Base-by-base conservation (phyloP, 2,888 invertebrate genomes). In the Corbicula japonica region DNA sequence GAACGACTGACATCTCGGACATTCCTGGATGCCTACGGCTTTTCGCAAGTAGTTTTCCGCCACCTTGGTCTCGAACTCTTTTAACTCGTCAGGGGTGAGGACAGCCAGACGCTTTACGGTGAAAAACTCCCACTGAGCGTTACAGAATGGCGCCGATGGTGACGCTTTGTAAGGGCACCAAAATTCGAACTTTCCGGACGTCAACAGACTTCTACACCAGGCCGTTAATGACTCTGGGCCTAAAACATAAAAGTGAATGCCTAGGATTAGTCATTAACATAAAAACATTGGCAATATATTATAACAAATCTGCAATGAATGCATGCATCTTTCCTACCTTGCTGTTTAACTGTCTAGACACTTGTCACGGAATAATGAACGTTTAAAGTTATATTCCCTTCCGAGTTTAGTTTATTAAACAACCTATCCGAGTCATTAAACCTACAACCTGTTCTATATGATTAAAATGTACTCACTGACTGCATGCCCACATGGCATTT, bases 401-500 rank as follows among this genome's bases (percentile, higher is more conserved):
- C n/a, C n/a, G n/a, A n/a, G n/a, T n/a, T n/a, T n/a, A n/a, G n/a
- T n/a, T n/a, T n/a, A n/a, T n/a, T 41, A 41, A 41, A 41, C 41
- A 41, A 41, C 18, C 18, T 15, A 41, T 12, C 18, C 18, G 41
- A 41, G 10, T 15, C 10, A 41, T 41, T 41, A 10, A 41, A 41
- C 41, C 18, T 41, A 41, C 18, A 41, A 12, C 41, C 41, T 41
- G 41, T 15, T 12, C 12, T 41, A 41, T 15, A 41, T 10, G 10
- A 18, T 4, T n/a, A n/a, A n/a, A n/a, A n/a, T n/a, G n/a, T n/a
- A n/a, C n/a, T n/a, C n/a, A n/a, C n/a, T n/a, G n/a, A 87, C 79
- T 1, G 79, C 85, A 65, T 87, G 87, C 32, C 85, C 82, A 63
- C 87, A 87, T 12, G 87, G 87, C 83, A 86, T 87, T 56, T 79